Evolutionary conservation across 2,888 invertebrate genomes (phyloP).

Genomic region (Hybos culiciformis): DNA sequence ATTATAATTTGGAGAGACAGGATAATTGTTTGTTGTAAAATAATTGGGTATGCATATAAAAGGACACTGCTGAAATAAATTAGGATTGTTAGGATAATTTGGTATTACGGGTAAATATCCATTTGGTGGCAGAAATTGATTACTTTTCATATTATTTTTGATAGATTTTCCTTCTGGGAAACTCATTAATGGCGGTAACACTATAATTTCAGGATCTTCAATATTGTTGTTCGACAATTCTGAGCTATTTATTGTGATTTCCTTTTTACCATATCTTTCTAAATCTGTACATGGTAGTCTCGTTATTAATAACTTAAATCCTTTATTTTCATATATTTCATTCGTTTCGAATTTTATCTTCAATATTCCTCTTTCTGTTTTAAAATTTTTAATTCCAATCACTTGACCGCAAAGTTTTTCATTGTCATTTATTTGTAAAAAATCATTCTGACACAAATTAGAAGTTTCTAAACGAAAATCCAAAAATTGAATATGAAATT

Average conservation of each 20-base stretch:
- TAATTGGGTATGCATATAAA: too few relatives aligned
- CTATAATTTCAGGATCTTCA: neutral
- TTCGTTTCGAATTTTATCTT: slow-evolving; percentile 38
- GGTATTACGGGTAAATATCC: too few relatives aligned
- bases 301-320: slow-evolving; percentile 41
- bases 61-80: too few relatives aligned
- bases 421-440: slow-evolving; percentile 38
- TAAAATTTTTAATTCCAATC: slow-evolving; percentile 37
- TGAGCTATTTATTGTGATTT: neutral
- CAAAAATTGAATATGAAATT: slow-evolving; percentile 41
- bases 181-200: neutral
- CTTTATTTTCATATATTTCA: slow-evolving; percentile 26
- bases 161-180: neutral
- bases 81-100: too few relatives aligned
- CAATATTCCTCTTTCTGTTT: slow-evolving; percentile 36
- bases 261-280: neutral
- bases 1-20: too few relatives aligned
- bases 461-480: slow-evolving; percentile 40
- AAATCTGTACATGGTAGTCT: slow-evolving; percentile 33
- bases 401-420: slow-evolving; percentile 39
- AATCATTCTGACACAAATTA: slow-evolving; percentile 38
- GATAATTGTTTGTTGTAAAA: too few relatives aligned
- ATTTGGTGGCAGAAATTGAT: too few relatives aligned
- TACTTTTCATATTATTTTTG: too few relatives aligned
- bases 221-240: neutral